Evolutionary conservation across 2,888 invertebrate species (phyloP).

Genomic region (Limnephilus marmoratus): DNA sequence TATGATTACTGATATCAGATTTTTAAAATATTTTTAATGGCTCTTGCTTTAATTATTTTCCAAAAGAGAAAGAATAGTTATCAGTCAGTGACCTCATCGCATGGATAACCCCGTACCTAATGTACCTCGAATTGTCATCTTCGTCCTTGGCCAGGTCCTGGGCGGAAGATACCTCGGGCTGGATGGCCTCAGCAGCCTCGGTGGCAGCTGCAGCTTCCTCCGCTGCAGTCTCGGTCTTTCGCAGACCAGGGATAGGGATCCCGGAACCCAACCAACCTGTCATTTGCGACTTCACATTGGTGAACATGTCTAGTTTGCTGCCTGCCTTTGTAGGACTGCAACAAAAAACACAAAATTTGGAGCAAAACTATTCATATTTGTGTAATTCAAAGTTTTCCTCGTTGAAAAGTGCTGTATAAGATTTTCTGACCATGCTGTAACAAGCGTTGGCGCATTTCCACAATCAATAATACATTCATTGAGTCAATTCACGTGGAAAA

Average conservation of each 20-base stretch:
- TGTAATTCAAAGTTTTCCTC: not conserved
- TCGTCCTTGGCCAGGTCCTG: slow-evolving; percentile 81
- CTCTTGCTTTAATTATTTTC: not conserved
- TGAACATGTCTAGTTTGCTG: slow-evolving; percentile 88
- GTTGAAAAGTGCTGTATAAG: not conserved
- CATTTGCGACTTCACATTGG: slow-evolving; percentile 91
- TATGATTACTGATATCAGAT: not conserved
- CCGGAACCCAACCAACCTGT: slow-evolving; percentile 91
- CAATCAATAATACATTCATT: slow-evolving; percentile 2
- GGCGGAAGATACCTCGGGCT: slow-evolving; percentile 72
- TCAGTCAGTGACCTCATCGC: slow-evolving; percentile 70
- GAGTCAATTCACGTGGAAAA: not conserved
- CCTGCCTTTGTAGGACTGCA: slow-evolving; percentile 84
- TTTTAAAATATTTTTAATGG: no score
- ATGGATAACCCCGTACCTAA: slow-evolving; percentile 82
- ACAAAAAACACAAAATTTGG: slow-evolving; percentile 47
- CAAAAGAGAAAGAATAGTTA: slow-evolving; percentile 9
- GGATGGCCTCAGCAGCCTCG: slow-evolving; percentile 71
- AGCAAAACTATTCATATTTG: not conserved
- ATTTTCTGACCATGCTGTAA: not conserved
- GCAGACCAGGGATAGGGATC: slow-evolving; percentile 85
- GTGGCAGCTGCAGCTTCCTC: slow-evolving; percentile 72
- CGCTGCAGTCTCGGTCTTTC: slow-evolving; percentile 79
- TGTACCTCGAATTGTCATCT: slow-evolving; percentile 93
- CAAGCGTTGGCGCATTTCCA: not conserved